These are phyloP conservation scores for Saccostrea glomerata DNA, from an alignment of 1,140 invertebrate genomes.

Conservation along the genomic window DNA sequence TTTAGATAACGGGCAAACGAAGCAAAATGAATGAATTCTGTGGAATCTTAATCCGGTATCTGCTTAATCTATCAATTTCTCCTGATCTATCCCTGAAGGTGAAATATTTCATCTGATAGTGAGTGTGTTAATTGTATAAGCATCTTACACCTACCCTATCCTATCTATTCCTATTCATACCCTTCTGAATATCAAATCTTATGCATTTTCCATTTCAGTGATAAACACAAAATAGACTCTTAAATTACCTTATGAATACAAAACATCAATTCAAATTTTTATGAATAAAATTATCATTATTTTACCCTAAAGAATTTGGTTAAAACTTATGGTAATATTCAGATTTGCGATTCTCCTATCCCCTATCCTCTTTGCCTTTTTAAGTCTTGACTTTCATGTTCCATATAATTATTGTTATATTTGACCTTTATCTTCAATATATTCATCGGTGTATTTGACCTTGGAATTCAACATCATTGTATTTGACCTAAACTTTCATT, in stretches of 20 bases:
- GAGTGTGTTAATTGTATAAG: constrained; percentile 18
- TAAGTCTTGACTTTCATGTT: no score
- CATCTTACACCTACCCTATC: not conserved
- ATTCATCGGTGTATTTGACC: not conserved
- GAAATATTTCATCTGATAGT: not conserved
- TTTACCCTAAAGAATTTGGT: no score
- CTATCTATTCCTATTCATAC: no score
- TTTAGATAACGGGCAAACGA: not conserved
- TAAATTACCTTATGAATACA: no score
- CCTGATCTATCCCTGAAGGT: not conserved
- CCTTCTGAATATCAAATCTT: no score
- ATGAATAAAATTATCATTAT: no score
- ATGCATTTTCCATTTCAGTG: no score
- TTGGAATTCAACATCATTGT: not conserved
- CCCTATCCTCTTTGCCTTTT: no score
- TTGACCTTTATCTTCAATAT: not conserved
- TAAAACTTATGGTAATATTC: no score
- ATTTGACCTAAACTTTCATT: not conserved
- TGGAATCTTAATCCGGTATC: not conserved
- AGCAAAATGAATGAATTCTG: not conserved
- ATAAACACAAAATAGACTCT: no score
- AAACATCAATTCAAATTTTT: no score
- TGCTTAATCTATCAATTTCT: constrained; percentile 11
- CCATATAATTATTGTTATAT: not conserved
- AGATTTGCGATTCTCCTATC: no score